phyloP scores from a whole-genome alignment of 2,888 invertebrate genomes.

The Cheilosia impressa region DNA sequence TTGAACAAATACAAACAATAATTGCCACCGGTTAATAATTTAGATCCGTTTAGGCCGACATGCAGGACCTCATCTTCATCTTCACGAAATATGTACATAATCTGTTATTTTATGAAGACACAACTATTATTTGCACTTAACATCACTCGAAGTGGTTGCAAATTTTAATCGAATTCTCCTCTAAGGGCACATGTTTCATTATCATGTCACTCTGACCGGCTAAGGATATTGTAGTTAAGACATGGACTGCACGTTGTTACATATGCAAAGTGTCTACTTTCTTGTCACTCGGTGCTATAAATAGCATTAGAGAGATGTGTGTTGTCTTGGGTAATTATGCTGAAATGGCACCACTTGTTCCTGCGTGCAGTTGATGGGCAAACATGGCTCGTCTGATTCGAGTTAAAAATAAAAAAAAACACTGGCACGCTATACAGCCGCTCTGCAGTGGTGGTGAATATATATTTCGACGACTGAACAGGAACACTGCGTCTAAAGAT shows the following conservation, averaged over 20 bases:
- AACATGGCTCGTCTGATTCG: slow-evolving; percentile 49
- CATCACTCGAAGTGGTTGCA: slow-evolving; percentile 31
- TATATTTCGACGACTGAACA: slow-evolving; percentile 8
- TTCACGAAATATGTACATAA: slow-evolving; percentile 25
- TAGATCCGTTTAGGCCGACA: slow-evolving; percentile 40
- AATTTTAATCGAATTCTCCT: slow-evolving; percentile 43
- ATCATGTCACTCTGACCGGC: slow-evolving; percentile 64
- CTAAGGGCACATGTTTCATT: slow-evolving; percentile 68
- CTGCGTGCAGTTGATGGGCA: slow-evolving; percentile 58
- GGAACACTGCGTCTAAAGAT: slow-evolving; percentile 7
- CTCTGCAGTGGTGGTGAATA: slow-evolving; percentile 2
- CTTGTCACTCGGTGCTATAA: slow-evolving; percentile 65
- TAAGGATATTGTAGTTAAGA: slow-evolving; percentile 62
- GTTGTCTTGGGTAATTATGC: slow-evolving; percentile 52
- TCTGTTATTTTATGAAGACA: slow-evolving; percentile 59
- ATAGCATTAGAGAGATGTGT: slow-evolving; percentile 63
- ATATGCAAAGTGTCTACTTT: slow-evolving; percentile 59
- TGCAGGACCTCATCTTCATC: neutral
- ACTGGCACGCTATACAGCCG: slow-evolving; percentile 17
- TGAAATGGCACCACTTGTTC: slow-evolving; percentile 34
- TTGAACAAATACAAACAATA: neutral
- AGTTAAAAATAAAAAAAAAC: slow-evolving; percentile 27
- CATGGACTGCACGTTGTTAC: slow-evolving; percentile 51
- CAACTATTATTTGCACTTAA: slow-evolving; percentile 58
- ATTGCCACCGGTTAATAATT: neutral